phyloP scores from a whole-genome alignment of 2,113 vertebrate genomes.

The Dicentrarchus labrax region DNA sequence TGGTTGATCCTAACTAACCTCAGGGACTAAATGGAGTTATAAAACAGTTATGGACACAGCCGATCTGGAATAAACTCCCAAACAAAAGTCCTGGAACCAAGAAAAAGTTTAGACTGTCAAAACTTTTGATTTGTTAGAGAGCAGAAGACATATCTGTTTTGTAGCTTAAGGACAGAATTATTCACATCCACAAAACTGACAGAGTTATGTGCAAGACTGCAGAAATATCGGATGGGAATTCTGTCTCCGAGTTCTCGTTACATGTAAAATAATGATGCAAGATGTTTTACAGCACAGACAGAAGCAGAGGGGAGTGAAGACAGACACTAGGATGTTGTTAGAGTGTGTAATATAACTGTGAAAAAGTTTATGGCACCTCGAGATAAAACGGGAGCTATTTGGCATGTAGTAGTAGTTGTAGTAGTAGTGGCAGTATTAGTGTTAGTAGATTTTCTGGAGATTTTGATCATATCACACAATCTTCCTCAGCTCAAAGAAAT shows the following conservation, averaged over 20 bases:
- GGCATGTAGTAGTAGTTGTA: not conserved
- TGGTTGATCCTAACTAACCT: constrained; percentile 17
- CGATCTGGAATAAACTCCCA: not conserved
- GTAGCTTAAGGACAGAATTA: constrained; percentile 14
- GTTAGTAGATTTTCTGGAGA: not conserved
- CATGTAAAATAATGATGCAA: constrained; percentile 24
- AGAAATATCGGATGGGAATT: constrained; percentile 7
- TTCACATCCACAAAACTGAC: constrained; percentile 15
- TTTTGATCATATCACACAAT: not conserved
- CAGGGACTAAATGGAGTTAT: constrained; percentile 25
- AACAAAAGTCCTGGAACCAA: not conserved
- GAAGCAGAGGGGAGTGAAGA: constrained; percentile 4
- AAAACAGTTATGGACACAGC: constrained; percentile 2
- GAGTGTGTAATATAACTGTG: constrained; percentile 10
- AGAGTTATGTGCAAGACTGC: not conserved
- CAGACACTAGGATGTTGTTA: constrained; percentile 36
- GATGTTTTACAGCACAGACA: constrained; percentile 18
- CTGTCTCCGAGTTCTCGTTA: not conserved
- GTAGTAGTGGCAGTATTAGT: not conserved
- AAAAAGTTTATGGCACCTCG: constrained; percentile 32
- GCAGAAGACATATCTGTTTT: not conserved
- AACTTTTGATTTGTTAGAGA: not conserved
- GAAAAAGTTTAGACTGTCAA: not conserved
- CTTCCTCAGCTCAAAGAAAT: not conserved
- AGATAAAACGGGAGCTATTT: constrained; percentile 17